Evolutionary conservation across 2,797 vertebrate species (phyloP), one percentile per base, ranked within the genome.

Genomic region (Sebastes hopkinsi): DNA sequence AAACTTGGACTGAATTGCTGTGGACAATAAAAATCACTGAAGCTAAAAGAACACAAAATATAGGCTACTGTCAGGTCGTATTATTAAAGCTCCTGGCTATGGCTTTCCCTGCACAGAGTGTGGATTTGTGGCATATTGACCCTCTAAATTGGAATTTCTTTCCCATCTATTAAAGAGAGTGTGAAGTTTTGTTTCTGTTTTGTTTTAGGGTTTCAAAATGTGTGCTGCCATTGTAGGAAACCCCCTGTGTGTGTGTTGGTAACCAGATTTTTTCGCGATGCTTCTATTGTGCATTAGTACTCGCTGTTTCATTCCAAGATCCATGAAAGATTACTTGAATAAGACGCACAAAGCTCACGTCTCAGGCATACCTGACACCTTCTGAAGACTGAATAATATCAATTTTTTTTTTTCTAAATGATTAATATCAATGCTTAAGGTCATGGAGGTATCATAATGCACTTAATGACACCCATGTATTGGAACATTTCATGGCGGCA

Each of bases 111-210:
- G 76, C 80, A 90, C 80, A 70, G 75, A 84, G 58, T 74, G 67
- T 84, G 73, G 89, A 86, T 71, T 82, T 84, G 86, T 85, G 88
- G 80, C 85, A 80, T 64, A 83, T 80, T 79, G 68, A 71, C 69
- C n/a, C 68, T 2, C 8, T 87, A 70, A 86, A 87, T 88, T 81
- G 79, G 77, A 77, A 89, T 65, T 73, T n/a, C n/a, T 61, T 22
- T 64, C 74, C 8, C 32, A 66, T 9, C 34, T 67, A 70, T 67
- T 56, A 30, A 61, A 61, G 38, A 66, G 27, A 27, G 13, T 34
- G 9, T 42, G 52, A 59, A 8, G n/a, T 6, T 82, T 68, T 68
- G 62, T 61, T 69, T 75, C 27, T 25, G 64, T 79, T 79, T 38
- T 80, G 32, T 64, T 52, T 54, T 3, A 5, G 7, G 13, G 25